Evolutionary conservation across 2,888 invertebrate species (phyloP).

Genomic region (Dicranocentrus wangi): DNA sequence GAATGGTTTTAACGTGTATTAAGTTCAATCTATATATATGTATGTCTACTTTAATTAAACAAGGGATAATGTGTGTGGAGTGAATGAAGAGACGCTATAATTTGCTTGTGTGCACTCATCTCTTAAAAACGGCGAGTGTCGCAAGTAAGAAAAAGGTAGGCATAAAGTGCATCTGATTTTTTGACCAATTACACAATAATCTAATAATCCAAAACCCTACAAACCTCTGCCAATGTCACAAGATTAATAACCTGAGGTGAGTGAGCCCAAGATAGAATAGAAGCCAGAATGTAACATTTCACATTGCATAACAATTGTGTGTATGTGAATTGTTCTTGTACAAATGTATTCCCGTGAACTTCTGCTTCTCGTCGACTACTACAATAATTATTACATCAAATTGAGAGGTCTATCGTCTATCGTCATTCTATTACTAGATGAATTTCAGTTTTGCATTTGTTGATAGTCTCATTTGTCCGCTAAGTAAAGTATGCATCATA

Average conservation of each 20-base stretch:
- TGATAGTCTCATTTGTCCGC: no score
- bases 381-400: conserved; percentile 11
- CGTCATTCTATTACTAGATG: neutral
- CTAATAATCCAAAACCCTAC: conserved; percentile 52
- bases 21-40: no score
- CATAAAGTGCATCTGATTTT: neutral
- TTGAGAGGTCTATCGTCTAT: conserved; percentile 14
- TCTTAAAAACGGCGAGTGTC: neutral
- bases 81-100: no score
- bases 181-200: conserved; percentile 52
- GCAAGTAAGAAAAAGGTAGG: no score
- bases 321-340: neutral
- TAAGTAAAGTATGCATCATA: no score
- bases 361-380: neutral
- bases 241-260: conserved; percentile 47
- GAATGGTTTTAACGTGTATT: no score
- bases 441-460: no score
- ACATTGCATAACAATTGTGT: conserved; percentile 10
- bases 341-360: conserved; percentile 45
- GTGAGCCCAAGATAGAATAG: neutral
- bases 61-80: no score
- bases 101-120: neutral
- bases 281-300: neutral
- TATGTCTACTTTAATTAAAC: no score
- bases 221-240: conserved; percentile 53